Evolutionary conservation across 2,797 vertebrate species (phyloP).

Genomic region (Euthynnus affinis): DNA sequence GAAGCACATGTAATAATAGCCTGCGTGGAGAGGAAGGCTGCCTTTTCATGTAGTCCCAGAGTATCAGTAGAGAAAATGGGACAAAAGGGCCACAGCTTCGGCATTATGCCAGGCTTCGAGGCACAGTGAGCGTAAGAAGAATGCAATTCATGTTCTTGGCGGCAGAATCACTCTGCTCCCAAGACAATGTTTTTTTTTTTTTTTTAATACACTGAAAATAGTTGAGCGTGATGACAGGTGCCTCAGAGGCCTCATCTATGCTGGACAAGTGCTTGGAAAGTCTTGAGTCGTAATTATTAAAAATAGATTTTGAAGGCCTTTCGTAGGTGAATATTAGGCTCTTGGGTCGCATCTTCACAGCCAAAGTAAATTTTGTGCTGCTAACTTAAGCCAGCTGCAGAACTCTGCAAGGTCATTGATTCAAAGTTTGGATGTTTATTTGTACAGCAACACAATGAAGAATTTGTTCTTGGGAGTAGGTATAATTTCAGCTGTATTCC

Average conservation of each 20-base stretch:
- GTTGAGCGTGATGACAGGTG: slow-evolving; percentile 51
- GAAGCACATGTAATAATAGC: slow-evolving; percentile 19
- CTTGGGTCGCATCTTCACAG: slow-evolving; percentile 45
- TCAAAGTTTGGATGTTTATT: slow-evolving; percentile 50
- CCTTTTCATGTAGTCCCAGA: slow-evolving; percentile 37
- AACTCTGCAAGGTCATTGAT: slow-evolving; percentile 47
- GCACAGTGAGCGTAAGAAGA: slow-evolving; percentile 7
- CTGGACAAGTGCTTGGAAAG: slow-evolving; percentile 41
- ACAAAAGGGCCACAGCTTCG: slow-evolving; percentile 27
- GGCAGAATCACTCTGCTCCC: slow-evolving; percentile 41
- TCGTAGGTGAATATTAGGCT: slow-evolving; percentile 51
- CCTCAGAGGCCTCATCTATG: slow-evolving; percentile 48
- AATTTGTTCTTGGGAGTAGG: not conserved
- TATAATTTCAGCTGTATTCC: not conserved
- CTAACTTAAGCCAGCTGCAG: slow-evolving; percentile 36
- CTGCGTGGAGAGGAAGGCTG: slow-evolving; percentile 46
- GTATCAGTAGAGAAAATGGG: slow-evolving; percentile 22
- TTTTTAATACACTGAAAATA: slow-evolving; percentile 45
- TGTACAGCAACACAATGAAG: slow-evolving; percentile 27
- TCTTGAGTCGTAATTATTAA: slow-evolving; percentile 31
- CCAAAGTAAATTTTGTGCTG: slow-evolving; percentile 14
- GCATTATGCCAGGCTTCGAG: slow-evolving; percentile 15
- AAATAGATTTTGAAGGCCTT: slow-evolving; percentile 50
- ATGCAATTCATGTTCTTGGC: slow-evolving; percentile 47
- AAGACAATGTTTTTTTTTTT: slow-evolving; percentile 65